Base-by-base conservation (phyloP, 2,797 vertebrate species). In the Xyrichtys novacula region DNA sequence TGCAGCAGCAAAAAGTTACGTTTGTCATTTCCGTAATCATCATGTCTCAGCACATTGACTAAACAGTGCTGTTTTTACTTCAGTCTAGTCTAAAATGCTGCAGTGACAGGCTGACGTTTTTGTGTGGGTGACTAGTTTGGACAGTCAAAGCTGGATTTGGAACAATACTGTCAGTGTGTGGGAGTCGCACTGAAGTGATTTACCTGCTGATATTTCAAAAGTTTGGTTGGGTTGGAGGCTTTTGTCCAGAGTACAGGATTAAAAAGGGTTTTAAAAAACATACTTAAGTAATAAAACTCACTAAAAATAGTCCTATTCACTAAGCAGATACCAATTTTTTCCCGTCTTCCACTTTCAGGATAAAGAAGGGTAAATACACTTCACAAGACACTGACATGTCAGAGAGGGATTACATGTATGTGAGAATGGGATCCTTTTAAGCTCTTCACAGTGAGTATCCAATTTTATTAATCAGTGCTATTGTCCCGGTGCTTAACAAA, bases 401-500 rank as follows among this genome's bases (percentile, higher is more conserved):
- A 48, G 43, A 43, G 67, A 62, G 34, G 75, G 65, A 58, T 65
- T 47, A 48, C 53, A 61, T 72, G 76, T 71, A 73, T 38, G 68
- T 31, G 19, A 39, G 19, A 44, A 61, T 47, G 31, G 56, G 50
- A 59, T 81, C 43, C 67, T 81, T 69, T 42, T 19, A 40, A 74
- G 65, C 28, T 65, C 70, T 80, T 66, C 26, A 40, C 42, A 48
- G 50, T 49, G 58, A 57, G 58, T 0, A 0, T 59, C 22, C 59
- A 71, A 65, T 78, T 71, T 72, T 46, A 76, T 71, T 66, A 83
- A 88, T 89, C 80, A 87, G 66, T 1, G 56, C 80, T 69, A 78
- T 83, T 88, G 82, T 88, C 38, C 63, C 0, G 3, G 46, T 42
- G 25, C 47, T 47, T 69, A 20, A 28, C 22, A 59, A 49, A 47